Base-by-base conservation (phyloP, 2,113 vertebrate genomes). In the Limanda limanda region DNA sequence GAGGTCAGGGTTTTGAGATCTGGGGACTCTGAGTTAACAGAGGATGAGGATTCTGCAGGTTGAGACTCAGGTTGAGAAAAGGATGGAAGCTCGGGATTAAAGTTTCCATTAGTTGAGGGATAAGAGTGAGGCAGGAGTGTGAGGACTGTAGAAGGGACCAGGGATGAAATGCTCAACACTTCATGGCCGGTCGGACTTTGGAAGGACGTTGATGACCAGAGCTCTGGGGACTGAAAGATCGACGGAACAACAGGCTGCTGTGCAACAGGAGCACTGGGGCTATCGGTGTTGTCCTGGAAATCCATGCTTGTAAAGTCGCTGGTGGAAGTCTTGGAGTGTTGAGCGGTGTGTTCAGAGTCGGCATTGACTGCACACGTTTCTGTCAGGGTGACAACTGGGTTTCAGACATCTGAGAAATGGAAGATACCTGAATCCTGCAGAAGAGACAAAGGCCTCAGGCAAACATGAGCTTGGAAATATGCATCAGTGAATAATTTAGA, bases 101-200 rank as follows among this genome's bases (percentile, higher is more conserved):
- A 1, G 0, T 40, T 69, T 70, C 37, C 79, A 42, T 45, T 27
- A 14, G 25, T 1, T 55, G 69, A 10, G 15, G 67, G 64, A 35
- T 69, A 2, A 71, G 15, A 81, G 35, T 63, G 65, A 6, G 90
- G 88, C 13, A 86, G 12, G 6, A 90, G 71, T 1, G 71, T 72
- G 25, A 82, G 71, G 25, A 90, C 68, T 1, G 88, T 79, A 10
- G 82, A 78, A 1, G 88, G 87, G 4, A 90, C 71, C 56, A 89
- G 60, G 69, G 88, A 91, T 0, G 88, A 90, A 18, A 91, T n/a
- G n/a, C 82, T 89, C 59, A 71, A 20, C 25, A 91, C 69, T 71
- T 86, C 76, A 15, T 76, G 27, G 59, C 52, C 68, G n/a, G 14
- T 25, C 20, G 79, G 70, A 79, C 6, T 24, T 64, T 72, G 79